Percentiles rank a stretch among this genome's conserved stretches.
Conservation (phyloP, 2,888 invertebrate genomes). For the Gryllus longicercus region DNA sequence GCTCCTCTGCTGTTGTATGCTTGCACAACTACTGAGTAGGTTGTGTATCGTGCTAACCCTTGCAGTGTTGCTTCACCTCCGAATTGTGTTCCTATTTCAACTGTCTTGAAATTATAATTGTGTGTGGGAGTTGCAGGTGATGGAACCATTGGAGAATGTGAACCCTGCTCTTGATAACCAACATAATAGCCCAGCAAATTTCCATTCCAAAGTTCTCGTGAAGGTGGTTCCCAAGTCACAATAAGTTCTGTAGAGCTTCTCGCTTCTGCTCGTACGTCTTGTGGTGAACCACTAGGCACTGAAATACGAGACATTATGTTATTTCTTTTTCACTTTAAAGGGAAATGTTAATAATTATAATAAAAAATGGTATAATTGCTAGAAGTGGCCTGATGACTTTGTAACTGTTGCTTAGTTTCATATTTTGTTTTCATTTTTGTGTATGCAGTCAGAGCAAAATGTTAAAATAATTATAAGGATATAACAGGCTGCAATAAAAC, state of each 20-base stretch:
- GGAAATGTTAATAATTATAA: no score
- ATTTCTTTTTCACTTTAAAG: no score
- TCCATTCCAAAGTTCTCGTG: conserved; percentile 82
- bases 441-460: no score
- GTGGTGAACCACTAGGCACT: conserved; percentile 72
- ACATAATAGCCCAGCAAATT: conserved; percentile 83
- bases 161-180: conserved; percentile 68
- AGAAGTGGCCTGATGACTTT: no score
- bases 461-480: no score
- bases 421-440: no score
- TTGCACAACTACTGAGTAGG: conserved; percentile 78
- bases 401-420: no score
- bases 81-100: conserved; percentile 64
- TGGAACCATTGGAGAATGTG: conserved; percentile 22
- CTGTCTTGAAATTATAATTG: conserved; percentile 68
- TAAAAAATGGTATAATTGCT: no score
- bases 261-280: conserved; percentile 77
- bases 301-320: conserved; percentile 3
- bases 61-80: conserved; percentile 65
- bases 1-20: conserved; percentile 84
- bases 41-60: conserved; percentile 72
- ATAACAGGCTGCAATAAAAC: no score
- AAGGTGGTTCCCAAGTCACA: conserved; percentile 84
- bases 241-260: conserved; percentile 81
- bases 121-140: conserved; percentile 33